Base-by-base conservation (phyloP, 1,140 invertebrate genomes). In the Meloidogyne floridensis region DNA sequence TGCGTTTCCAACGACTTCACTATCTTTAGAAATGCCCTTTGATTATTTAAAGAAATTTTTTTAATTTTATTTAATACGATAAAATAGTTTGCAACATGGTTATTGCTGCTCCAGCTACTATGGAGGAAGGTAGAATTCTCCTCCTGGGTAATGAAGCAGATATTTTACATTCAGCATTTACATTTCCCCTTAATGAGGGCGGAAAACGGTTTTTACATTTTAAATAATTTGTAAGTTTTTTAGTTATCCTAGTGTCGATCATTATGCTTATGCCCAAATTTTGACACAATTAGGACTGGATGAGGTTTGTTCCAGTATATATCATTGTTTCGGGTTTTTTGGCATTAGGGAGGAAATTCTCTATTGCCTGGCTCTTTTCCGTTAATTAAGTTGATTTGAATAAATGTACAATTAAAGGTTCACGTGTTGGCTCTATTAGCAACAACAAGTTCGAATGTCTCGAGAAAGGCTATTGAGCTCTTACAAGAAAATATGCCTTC, bases 251-350 rank as follows among this genome's bases (percentile, higher is more conserved):
- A 85, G 82, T 78, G 86, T 86, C 6, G 82, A 85, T 65, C 88
- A 89, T 76, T 89, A 87, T 82, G 88, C 89, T 70, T 87, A 89
- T 83, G 80, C 89, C 11, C 80, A 81, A 80, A 89, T 90, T 42
- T 75, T 89, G 6, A 74, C 47, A 2, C 84, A 85, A 18, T 79
- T 90, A 11, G 80, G 78, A 47, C 9, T 79, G 7, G 77, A 79
- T 72, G 77, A 79, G 43, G 82, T 81, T 47, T 47, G 47, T 47
- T 32, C 32, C 32, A 32, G 32, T 32, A 32, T 32, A 32, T 32
- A 32, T 32, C 32, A 32, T 32, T 32, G 32, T 32, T 32, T 32
- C 32, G 32, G 32, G 32, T 32, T 32, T 32, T 32, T 32, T 32
- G 32, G 32, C 32, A 32, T 32, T 32, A 32, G 32, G 32, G 32